Evolutionary conservation across 2,797 vertebrate species (phyloP).

Genomic region (Ctenopoma multispine): DNA sequence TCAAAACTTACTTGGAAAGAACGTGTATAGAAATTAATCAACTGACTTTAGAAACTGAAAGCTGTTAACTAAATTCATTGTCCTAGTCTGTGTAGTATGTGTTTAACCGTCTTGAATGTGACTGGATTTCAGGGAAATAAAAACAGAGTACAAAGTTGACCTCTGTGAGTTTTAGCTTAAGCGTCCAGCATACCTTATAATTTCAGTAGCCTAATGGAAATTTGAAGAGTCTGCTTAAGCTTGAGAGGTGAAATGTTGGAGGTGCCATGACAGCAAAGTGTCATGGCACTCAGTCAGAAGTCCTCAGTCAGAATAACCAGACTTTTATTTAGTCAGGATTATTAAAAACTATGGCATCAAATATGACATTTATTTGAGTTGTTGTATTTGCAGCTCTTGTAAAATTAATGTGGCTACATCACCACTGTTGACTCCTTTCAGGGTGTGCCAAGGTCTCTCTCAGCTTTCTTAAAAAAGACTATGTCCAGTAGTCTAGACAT

Average conservation of each 20-base stretch:
- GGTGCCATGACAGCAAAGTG: slow-evolving; percentile 37
- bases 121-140: slow-evolving; percentile 39
- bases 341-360: slow-evolving; percentile 48
- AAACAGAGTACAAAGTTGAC: slow-evolving; percentile 19
- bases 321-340: slow-evolving; percentile 63
- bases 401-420: slow-evolving; percentile 64
- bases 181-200: slow-evolving; percentile 22
- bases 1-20: slow-evolving; percentile 42
- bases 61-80: slow-evolving; percentile 48
- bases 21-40: slow-evolving; percentile 42
- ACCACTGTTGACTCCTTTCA: slow-evolving; percentile 44
- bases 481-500: slow-evolving; percentile 65
- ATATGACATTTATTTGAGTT: slow-evolving; percentile 60
- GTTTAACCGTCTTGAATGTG: slow-evolving; percentile 44
- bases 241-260: slow-evolving; percentile 33
- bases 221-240: slow-evolving; percentile 41
- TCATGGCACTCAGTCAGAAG: no score
- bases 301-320: slow-evolving; percentile 46
- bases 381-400: slow-evolving; percentile 60
- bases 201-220: slow-evolving; percentile 50
- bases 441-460: slow-evolving; percentile 56
- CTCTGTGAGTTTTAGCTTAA: slow-evolving; percentile 64
- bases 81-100: slow-evolving; percentile 36
- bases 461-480: slow-evolving; percentile 58
- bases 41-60: slow-evolving; percentile 10